Conservation (phyloP, 2,888 invertebrate genomes). For the Leptura quadrifasciata region DNA sequence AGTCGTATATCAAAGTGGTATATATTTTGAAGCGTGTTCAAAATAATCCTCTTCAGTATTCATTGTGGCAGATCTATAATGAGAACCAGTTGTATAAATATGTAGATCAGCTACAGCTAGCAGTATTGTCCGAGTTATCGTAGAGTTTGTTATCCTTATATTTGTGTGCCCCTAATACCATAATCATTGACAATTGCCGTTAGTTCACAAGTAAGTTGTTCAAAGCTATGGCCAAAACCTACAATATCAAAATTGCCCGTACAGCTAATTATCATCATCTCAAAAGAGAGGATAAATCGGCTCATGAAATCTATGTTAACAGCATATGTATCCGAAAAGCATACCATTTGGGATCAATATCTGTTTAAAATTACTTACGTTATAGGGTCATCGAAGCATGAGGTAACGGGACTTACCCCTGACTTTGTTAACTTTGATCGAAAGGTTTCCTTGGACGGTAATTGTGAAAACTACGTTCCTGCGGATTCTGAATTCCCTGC, state of each 20-base stretch:
- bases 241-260: slow-evolving; percentile 45
- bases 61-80: slow-evolving; percentile 23
- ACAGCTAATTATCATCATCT: slow-evolving; percentile 53
- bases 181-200: slow-evolving; percentile 5
- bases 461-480: too few species aligned
- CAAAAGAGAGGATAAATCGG: slow-evolving; percentile 63
- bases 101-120: slow-evolving; percentile 33
- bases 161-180: slow-evolving; percentile 27
- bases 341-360: neutral
- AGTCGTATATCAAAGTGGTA: too few species aligned
- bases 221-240: neutral
- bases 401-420: too few species aligned
- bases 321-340: neutral
- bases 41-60: too few species aligned
- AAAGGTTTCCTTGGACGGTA: too few species aligned
- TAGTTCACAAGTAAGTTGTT: slow-evolving; percentile 1
- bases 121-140: slow-evolving; percentile 16
- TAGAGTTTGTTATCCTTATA: slow-evolving; percentile 32
- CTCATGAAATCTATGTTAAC: slow-evolving; percentile 57
- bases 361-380: neutral
- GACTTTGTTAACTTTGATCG: too few species aligned
- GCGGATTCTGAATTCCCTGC: too few species aligned
- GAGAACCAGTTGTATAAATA: slow-evolving; percentile 37
- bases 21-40: too few species aligned
- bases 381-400: neutral